Evolutionary conservation across 1,140 invertebrate species (phyloP), one percentile per base, ranked within the genome.

Genomic region (Dreissena rostriformis): DNA sequence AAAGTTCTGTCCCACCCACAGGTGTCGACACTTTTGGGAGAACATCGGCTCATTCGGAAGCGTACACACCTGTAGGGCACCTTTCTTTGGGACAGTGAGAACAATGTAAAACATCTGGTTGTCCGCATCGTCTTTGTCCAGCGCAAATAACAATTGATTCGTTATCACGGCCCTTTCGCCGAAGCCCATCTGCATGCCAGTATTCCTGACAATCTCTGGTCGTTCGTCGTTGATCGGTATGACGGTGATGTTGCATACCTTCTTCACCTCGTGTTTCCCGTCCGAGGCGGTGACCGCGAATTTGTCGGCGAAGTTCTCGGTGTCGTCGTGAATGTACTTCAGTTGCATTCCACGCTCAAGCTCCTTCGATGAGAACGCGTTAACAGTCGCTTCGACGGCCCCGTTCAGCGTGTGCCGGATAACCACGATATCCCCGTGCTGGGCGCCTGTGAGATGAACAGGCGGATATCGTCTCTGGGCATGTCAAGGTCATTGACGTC

Each of bases 11-110:
- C 91, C 92, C 91, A 95, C 76, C 93, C 93, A 24, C 29, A 92
- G 79, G 61, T 91, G 90, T 10, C 87, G 52, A 66, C 93, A 93
- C n/a, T 92, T 90, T 15, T 94, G 93, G 19, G 91, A 86, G 92
- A 98, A 97, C 0, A 96, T 96, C 55, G 96, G 96, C 70, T 95
- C 95, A 14, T 96, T 86, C 19, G 89, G 88, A 53, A 91, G 95
- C 82, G 96, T 94, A 14, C 98, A 93, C 86, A 96, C 95, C 84
- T 93, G 91, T 17, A 93, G 79, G 17, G 88, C 87, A 4, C 92
- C 92, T 76, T 91, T 91, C 49, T 86, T 87, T 5, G 92, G 92
- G 12, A 90, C 66, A 17, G 88, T 83, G 29, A 87, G 84, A 71
- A 92, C 71, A 86, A 94, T 87, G 74, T 90, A 94, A 24, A 84